Percentiles rank a stretch among this genome's conserved stretches.
Conservation (phyloP, 1,140 invertebrate genomes). For the Coelopa frigida region DNA sequence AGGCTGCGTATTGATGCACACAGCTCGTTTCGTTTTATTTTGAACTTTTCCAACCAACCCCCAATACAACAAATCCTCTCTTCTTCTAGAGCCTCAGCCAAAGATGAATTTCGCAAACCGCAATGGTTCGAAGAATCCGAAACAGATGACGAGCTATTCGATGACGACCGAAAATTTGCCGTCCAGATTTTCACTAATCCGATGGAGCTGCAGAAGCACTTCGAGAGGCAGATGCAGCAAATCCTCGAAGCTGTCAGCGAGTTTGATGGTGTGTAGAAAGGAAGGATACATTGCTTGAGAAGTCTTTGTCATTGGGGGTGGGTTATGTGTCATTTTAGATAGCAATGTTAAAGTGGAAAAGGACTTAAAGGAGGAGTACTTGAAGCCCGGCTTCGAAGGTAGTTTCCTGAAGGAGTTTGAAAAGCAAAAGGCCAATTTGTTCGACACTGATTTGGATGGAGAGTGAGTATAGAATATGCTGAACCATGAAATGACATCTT, state of each 20-base stretch:
- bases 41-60: constrained; percentile 14
- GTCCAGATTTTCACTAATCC: constrained; percentile 47
- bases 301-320: too few relatives aligned
- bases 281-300: not conserved
- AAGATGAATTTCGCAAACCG: constrained; percentile 42
- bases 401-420: constrained; percentile 34
- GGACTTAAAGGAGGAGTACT: constrained; percentile 33
- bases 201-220: constrained; percentile 46
- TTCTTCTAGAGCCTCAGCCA: constrained; percentile 24
- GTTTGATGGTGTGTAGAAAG: constrained; percentile 25
- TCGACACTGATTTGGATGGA: constrained; percentile 42
- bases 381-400: constrained; percentile 41
- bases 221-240: constrained; percentile 46
- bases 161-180: constrained; percentile 40
- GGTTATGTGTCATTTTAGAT: constrained; percentile 4
- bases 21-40: constrained; percentile 11
- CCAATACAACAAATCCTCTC: too few relatives aligned
- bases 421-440: constrained; percentile 20
- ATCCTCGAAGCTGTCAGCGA: constrained; percentile 38
- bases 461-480: constrained; percentile 25
- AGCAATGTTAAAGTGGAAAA: constrained; percentile 21
- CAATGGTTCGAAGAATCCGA: constrained; percentile 43
- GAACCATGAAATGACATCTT: not conserved
- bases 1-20: not conserved
- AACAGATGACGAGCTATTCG: constrained; percentile 43